Percentiles rank a stretch among this genome's conserved stretches.
These are phyloP conservation scores for Odocoileus virginianus DNA, from an alignment of 2,113 vertebrate species.

Conservation along the genomic window DNA sequence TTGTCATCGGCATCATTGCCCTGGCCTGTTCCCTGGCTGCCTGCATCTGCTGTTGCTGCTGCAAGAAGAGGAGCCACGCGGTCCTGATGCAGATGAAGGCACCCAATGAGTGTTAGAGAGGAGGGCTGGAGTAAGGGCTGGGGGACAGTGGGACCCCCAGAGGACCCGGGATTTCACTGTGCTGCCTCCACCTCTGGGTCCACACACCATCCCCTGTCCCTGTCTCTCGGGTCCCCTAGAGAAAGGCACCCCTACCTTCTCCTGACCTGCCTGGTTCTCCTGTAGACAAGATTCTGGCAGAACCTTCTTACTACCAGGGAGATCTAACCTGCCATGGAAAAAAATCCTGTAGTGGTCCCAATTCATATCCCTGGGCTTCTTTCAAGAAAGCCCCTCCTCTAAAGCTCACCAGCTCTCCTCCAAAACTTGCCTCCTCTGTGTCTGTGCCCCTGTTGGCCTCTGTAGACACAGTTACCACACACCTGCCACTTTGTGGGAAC, in stretches of 20 bases:
- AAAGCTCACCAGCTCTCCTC: not conserved
- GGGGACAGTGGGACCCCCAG: fast-evolving
- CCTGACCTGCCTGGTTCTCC: not conserved
- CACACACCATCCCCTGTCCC: not conserved
- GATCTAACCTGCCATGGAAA: not conserved
- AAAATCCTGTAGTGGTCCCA: not conserved
- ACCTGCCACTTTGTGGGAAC: not conserved
- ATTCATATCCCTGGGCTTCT: not conserved
- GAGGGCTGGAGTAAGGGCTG: not conserved
- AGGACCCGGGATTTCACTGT: not conserved
- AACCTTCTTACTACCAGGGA: not conserved
- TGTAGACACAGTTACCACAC: not conserved
- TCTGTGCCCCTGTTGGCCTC: not conserved
- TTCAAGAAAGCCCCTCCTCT: not conserved
- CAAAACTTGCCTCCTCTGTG: not conserved
- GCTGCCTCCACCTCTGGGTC: not conserved
- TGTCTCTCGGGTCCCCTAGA: not conserved
- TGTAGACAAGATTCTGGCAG: not conserved
- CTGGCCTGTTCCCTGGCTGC: constrained; percentile 76
- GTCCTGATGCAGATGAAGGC: constrained; percentile 81
- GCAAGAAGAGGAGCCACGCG: constrained; percentile 71
- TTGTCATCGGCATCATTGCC: constrained; percentile 78
- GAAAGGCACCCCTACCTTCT: not conserved
- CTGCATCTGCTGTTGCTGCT: constrained; percentile 74
- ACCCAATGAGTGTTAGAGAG: constrained; percentile 71